These are phyloP conservation scores for Anhinga anhinga DNA, from an alignment of 2,113 vertebrate genomes.

Conservation along the genomic window DNA sequence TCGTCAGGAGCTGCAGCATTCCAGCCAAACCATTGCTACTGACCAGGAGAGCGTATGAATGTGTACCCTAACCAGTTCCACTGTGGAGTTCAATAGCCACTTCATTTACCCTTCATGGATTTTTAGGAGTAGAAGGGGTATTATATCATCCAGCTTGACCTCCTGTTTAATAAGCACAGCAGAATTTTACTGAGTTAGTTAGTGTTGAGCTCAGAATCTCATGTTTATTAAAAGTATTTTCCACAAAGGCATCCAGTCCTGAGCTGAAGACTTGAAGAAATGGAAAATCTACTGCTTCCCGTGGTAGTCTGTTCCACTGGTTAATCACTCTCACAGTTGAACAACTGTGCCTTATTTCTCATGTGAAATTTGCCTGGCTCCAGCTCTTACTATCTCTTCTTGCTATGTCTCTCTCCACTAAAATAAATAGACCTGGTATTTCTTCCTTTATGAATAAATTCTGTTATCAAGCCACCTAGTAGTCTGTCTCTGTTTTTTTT, in stretches of 20 bases:
- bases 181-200: not conserved
- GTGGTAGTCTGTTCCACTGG: slow-evolving; percentile 2
- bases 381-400: not conserved
- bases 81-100: not conserved
- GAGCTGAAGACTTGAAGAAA: slow-evolving; percentile 34
- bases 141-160: not conserved
- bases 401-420: not conserved
- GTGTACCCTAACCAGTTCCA: not conserved
- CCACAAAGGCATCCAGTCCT: slow-evolving; percentile 35
- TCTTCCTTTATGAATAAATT: not conserved
- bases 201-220: not conserved
- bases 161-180: not conserved
- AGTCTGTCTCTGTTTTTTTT: not conserved
- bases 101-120: not conserved
- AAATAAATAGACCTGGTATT: not conserved
- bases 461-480: not conserved
- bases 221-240: slow-evolving; percentile 51
- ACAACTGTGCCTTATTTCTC: slow-evolving; percentile 10
- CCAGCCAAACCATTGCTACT: not conserved
- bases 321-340: slow-evolving; percentile 4
- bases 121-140: slow-evolving; percentile 8
- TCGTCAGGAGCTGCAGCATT: not conserved
- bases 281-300: slow-evolving; percentile 42
- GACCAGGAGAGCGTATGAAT: not conserved
- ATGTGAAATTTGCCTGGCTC: not conserved